Evolutionary conservation across 53 echinoderm and acorn worm species (phyloP), one percentile per base, ranked within the genome.

Genomic region (Mesocentrotus franciscanus): DNA sequence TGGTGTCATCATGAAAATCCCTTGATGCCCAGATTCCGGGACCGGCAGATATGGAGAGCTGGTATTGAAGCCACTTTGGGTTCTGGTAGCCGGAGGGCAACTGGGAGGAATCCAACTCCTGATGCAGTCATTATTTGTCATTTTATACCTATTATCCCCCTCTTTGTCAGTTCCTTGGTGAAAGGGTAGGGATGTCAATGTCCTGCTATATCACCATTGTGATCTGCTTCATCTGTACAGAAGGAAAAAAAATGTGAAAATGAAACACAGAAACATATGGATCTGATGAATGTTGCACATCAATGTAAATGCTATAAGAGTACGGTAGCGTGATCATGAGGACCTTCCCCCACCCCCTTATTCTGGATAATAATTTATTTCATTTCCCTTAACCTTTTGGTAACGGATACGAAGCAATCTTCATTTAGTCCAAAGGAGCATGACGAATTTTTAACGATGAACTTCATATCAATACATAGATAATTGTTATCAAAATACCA

Each of bases 131-230:
- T 75, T 29, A 6, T 87, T 87, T 58, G 18, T 81, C 22, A 3
- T 81, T 72, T 8, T 81, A 64, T 39, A 18, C 87, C 87, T 16
- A 87, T 87, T 14, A 87, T 58, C 10, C 58, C 87, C 29, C 58
- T 16, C 58, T 57, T 49, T 58, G 87, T 87, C 57, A n/a, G 91
- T 64, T 91, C 24, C 64, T 66, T 64, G 64, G 36, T 91, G 66
- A 66, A 26, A 36, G 91, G 87, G 56, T 29, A 58, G 87, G 3
- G 12, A 59, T 58, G 87, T 94, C 95, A 94, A 70, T 94, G 95
- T 94, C 95, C 39, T 56, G 87, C 8, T 35, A 94, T 85, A 10
- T 94, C 95, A n/a, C 95, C 95, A 94, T 94, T 94, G 95, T 94
- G 95, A 61, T 94, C 95, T 49, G 85, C 68, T 68, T 94, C 95